phyloP scores from a whole-genome alignment of 2,888 invertebrate genomes.

The Hyposoter dolosus region DNA sequence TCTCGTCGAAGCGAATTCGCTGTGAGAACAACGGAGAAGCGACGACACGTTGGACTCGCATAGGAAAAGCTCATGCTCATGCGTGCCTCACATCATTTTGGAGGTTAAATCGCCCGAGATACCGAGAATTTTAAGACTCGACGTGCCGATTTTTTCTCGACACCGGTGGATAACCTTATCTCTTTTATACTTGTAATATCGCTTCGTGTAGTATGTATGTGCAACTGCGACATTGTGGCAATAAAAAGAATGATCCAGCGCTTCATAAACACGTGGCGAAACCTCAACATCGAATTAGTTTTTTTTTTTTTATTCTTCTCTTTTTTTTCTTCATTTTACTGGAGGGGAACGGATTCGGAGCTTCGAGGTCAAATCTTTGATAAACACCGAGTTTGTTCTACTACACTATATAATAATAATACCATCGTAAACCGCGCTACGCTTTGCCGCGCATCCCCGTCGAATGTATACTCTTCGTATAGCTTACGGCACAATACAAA shows the following conservation, averaged over 20 bases:
- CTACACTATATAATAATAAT: constrained; percentile 25
- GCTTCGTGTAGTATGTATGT: constrained; percentile 12
- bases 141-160: constrained; percentile 16
- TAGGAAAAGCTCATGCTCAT: background rate
- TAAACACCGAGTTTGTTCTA: constrained; percentile 35
- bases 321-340: no score
- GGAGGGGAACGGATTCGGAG: constrained; percentile 1
- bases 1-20: background rate
- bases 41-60: background rate
- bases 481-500: background rate
- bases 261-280: constrained; percentile 61
- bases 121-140: background rate
- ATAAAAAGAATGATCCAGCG: constrained; percentile 20
- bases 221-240: constrained; percentile 17
- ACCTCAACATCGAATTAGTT: constrained; percentile 27
- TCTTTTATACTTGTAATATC: background rate
- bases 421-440: constrained; percentile 41
- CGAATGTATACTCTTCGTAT: background rate
- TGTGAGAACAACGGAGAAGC: background rate
- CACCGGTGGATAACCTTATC: constrained; percentile 22
- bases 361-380: constrained; percentile 58
- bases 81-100: background rate
- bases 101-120: background rate
- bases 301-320: background rate
- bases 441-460: constrained; percentile 9